phyloP scores from a whole-genome alignment of 2,888 invertebrate species.

The Tachystola acroxantha region DNA sequence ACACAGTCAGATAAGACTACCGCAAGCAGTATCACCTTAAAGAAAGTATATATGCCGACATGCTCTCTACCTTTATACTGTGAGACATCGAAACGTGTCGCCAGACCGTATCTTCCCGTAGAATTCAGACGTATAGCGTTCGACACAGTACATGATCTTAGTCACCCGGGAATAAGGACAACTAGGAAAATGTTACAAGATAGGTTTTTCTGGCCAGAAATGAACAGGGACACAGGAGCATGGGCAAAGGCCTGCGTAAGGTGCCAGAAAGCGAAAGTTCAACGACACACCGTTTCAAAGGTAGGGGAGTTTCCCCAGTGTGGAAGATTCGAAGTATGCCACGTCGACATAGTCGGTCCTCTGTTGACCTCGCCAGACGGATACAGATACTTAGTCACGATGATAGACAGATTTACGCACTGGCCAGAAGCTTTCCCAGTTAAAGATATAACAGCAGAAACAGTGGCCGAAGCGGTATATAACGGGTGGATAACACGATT shows the following conservation, averaged over 20 bases:
- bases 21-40: not conserved
- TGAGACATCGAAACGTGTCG: not conserved
- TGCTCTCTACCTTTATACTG: not conserved
- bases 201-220: conserved; percentile 16
- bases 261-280: conserved; percentile 16
- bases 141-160: conserved; percentile 6
- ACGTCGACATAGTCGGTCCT: conserved; percentile 15
- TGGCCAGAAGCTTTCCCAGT: conserved; percentile 30
- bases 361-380: conserved; percentile 6
- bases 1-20: too few relatives aligned
- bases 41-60: not conserved
- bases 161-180: conserved; percentile 10
- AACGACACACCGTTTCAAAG: conserved; percentile 12
- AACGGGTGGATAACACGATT: conserved; percentile 19
- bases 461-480: conserved; percentile 23
- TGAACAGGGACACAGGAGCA: conserved; percentile 13
- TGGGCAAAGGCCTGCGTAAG: conserved; percentile 14
- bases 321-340: conserved; percentile 5
- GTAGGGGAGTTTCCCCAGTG: not conserved
- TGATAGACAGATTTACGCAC: conserved; percentile 18
- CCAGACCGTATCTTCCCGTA: not conserved
- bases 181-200: conserved; percentile 8
- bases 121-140: conserved; percentile 5
- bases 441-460: conserved; percentile 24
- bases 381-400: conserved; percentile 15